phyloP scores from a whole-genome alignment of 1,140 invertebrate genomes.

The Sinonovacula constricta region DNA sequence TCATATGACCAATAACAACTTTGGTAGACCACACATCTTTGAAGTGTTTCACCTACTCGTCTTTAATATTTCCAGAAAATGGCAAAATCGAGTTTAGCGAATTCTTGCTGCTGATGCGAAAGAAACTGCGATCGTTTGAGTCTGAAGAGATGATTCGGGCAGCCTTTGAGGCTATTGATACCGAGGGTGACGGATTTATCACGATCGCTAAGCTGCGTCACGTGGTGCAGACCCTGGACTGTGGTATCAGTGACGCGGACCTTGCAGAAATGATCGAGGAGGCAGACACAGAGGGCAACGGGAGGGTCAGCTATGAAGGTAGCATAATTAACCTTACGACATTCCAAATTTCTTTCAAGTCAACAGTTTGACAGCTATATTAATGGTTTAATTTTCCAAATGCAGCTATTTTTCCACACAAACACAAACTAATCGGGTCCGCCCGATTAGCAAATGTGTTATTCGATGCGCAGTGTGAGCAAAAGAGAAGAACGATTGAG shows the following conservation, averaged over 20 bases:
- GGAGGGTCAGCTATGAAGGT: constrained; percentile 30
- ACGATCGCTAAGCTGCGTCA: constrained; percentile 82
- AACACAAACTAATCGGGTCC: too few relatives aligned
- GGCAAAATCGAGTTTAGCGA: constrained; percentile 93
- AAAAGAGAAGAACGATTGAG: too few relatives aligned
- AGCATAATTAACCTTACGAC: too few relatives aligned
- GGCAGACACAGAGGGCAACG: constrained; percentile 60
- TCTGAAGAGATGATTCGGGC: constrained; percentile 99
- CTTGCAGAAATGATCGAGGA: constrained; percentile 80
- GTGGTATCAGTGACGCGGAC: constrained; percentile 89
- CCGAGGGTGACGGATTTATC: constrained; percentile 88
- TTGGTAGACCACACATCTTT: too few relatives aligned
- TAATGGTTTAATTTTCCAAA: too few relatives aligned
- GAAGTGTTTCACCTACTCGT: too few relatives aligned
- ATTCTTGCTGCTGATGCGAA: constrained; percentile 99
- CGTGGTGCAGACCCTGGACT: constrained; percentile 95
- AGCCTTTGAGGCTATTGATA: constrained; percentile 99
- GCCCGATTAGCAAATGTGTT: too few relatives aligned
- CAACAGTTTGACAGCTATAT: too few relatives aligned
- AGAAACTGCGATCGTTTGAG: constrained; percentile 99
- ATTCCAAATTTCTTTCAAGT: too few relatives aligned
- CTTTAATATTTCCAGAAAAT: constrained; percentile 78
- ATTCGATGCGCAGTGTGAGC: too few relatives aligned
- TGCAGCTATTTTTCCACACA: too few relatives aligned
- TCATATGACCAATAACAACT: too few relatives aligned